phyloP scores from a whole-genome alignment of 1,140 invertebrate genomes.

The Pollicipes pollicipes region DNA sequence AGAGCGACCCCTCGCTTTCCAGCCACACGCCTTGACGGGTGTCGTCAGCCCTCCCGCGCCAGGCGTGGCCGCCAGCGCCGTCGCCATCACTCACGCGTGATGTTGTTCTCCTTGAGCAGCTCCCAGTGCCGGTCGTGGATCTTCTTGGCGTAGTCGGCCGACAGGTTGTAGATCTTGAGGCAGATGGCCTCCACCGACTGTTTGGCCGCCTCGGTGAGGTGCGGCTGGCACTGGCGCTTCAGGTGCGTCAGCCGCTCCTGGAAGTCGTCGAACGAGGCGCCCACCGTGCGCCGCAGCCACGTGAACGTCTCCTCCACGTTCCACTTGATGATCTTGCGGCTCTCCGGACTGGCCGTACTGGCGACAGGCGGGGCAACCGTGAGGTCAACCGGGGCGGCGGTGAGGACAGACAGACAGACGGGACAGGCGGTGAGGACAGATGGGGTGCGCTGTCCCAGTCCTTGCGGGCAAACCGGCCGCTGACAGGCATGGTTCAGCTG shows the following conservation, averaged over 20 bases:
- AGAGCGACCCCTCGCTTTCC: too few species aligned
- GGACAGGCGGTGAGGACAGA: too few species aligned
- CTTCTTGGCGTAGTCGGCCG: constrained; percentile 77
- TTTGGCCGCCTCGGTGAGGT: constrained; percentile 82
- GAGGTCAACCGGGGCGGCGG: too few species aligned
- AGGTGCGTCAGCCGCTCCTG: constrained; percentile 39
- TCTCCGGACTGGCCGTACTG: constrained; percentile 67
- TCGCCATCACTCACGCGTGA: constrained; percentile 32
- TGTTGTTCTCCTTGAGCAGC: constrained; percentile 67
- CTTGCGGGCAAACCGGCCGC: too few species aligned
- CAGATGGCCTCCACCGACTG: constrained; percentile 88
- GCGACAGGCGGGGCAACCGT: too few species aligned
- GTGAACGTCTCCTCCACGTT: constrained; percentile 94
- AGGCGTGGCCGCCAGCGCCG: too few species aligned
- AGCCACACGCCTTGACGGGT: too few species aligned
- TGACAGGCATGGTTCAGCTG: too few species aligned
- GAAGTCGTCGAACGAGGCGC: constrained; percentile 89
- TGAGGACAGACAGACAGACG: too few species aligned
- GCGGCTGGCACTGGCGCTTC: constrained; percentile 82
- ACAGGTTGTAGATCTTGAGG: constrained; percentile 80
- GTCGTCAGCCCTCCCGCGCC: too few species aligned
- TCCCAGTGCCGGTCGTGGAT: constrained; percentile 69
- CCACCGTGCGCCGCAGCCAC: constrained; percentile 83
- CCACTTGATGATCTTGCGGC: constrained; percentile 93
- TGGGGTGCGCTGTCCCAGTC: too few species aligned